Evolutionary conservation across 2,113 vertebrate species (phyloP).

Genomic region (Pycnonotus jocosus): DNA sequence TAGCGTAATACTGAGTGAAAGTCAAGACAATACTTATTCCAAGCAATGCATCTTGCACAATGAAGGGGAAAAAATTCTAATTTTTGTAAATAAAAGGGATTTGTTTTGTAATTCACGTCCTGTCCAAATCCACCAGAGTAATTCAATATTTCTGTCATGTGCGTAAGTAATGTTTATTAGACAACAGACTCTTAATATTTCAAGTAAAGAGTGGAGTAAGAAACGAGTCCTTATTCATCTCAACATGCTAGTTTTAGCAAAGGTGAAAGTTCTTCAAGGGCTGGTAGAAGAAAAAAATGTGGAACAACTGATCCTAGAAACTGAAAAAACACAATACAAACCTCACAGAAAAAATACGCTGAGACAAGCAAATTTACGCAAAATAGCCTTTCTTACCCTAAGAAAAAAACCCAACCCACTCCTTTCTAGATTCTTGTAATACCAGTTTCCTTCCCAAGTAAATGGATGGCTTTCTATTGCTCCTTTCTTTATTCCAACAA

Average conservation of each 20-base stretch:
- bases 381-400: background rate
- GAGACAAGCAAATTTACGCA: background rate
- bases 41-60: background rate
- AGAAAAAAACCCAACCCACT: background rate
- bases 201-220: background rate
- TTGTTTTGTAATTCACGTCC: background rate
- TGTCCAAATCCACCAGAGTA: background rate
- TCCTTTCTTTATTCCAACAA: background rate
- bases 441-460: background rate
- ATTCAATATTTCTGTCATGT: background rate
- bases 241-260: background rate
- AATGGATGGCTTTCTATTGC: background rate
- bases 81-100: background rate
- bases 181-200: background rate
- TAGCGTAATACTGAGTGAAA: background rate
- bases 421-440: background rate
- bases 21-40: background rate
- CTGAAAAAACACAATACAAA: background rate
- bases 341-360: background rate
- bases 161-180: background rate
- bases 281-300: background rate
- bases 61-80: fast-evolving
- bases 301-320: background rate
- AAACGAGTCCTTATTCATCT: background rate
- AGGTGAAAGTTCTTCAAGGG: background rate